These are phyloP conservation scores for Thymallus thymallus DNA, from an alignment of 2,113 vertebrate genomes.

Conservation along the genomic window DNA sequence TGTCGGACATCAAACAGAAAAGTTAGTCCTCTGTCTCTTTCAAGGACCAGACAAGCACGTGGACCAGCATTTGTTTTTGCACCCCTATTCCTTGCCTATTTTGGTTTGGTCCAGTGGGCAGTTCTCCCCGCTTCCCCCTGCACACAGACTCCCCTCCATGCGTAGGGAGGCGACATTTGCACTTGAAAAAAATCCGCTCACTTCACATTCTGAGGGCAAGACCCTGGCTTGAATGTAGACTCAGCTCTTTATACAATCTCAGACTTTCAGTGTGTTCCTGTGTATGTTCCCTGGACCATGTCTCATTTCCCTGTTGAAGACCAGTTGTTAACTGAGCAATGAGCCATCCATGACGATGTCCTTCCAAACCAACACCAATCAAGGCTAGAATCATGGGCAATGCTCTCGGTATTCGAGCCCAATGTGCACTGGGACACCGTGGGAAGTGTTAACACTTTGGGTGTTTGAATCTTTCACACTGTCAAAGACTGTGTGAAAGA, in stretches of 20 bases:
- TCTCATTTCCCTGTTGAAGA: background rate
- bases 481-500: background rate
- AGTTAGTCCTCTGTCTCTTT: no score
- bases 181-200: constrained; percentile 22
- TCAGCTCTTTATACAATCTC: background rate
- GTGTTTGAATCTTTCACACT: background rate
- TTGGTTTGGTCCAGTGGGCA: background rate
- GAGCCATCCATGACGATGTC: background rate
- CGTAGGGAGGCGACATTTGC: constrained; percentile 42
- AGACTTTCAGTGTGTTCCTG: background rate
- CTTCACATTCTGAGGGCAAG: constrained; percentile 9
- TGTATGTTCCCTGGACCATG: background rate
- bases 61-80: background rate
- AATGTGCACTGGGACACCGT: background rate
- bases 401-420: background rate
- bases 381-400: background rate
- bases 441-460: background rate
- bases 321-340: background rate
- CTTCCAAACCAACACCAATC: background rate
- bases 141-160: constrained; percentile 23
- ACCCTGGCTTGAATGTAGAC: constrained; percentile 21
- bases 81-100: background rate
- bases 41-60: background rate
- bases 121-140: constrained; percentile 4
- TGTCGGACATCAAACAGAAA: no score